phyloP scores from a whole-genome alignment of 2,113 vertebrate species.

The Brienomyrus brachyistius region DNA sequence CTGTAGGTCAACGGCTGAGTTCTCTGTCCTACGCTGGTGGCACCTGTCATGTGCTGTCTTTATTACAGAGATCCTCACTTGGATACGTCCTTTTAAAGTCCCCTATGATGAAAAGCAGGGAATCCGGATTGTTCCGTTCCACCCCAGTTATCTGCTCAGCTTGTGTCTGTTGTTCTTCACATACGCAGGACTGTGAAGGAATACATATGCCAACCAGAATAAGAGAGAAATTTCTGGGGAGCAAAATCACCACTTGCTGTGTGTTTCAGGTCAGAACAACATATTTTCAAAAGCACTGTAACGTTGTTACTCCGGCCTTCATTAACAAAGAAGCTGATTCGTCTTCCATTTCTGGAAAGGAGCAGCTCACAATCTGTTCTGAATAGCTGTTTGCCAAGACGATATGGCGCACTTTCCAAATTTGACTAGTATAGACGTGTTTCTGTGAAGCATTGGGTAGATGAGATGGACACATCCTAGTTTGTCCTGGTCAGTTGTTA shows the following conservation, averaged over 20 bases:
- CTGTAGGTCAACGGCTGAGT: not conserved
- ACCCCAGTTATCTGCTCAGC: not conserved
- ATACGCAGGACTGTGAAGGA: not conserved
- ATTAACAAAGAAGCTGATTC: not conserved
- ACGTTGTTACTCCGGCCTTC: not conserved
- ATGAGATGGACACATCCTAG: not conserved
- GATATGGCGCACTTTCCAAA: not conserved
- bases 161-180: not conserved
- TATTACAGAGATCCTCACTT: not conserved
- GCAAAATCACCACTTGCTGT: not conserved
- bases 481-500: not conserved
- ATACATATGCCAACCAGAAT: not conserved
- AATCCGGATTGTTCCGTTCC: not conserved
- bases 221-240: not conserved
- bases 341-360: not conserved
- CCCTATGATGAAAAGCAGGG: not conserved
- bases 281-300: not conserved
- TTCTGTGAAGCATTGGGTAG: not conserved
- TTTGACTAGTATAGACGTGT: not conserved
- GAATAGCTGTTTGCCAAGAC: not conserved
- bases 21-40: not conserved
- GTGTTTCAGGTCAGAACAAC: not conserved
- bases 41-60: not conserved
- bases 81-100: not conserved
- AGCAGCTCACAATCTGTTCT: not conserved